phyloP scores from a whole-genome alignment of 2,888 invertebrate species.

The Oligia strigilis region DNA sequence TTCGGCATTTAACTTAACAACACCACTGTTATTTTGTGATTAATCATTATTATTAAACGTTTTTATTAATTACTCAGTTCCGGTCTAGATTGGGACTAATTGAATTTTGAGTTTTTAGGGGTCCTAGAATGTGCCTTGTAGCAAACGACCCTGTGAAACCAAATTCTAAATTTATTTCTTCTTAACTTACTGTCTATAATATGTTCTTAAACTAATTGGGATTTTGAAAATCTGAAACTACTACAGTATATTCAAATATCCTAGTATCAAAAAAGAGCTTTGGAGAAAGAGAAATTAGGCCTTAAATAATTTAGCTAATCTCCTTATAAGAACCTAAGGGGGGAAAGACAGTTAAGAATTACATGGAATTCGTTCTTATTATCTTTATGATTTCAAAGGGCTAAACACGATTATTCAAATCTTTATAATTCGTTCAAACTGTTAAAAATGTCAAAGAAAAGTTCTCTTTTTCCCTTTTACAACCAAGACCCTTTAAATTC shows the following conservation, averaged over 20 bases:
- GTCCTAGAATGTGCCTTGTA: conserved; percentile 13
- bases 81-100: conserved; percentile 49
- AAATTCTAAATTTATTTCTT: not conserved
- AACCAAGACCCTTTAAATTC: conserved; percentile 26
- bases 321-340: not conserved
- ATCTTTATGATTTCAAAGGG: not conserved
- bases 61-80: conserved; percentile 76
- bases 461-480: not conserved
- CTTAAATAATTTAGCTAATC: not conserved
- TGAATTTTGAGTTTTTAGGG: not conserved
- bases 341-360: not conserved
- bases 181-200: not conserved
- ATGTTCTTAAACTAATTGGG: not conserved
- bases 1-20: conserved; percentile 75
- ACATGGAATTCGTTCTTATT: not conserved
- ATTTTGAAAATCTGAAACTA: not conserved
- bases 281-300: not conserved
- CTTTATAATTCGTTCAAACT: not conserved
- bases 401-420: not conserved
- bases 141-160: not conserved
- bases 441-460: not conserved
- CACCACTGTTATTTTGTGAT: conserved; percentile 74
- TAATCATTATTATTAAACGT: conserved; percentile 74
- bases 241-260: not conserved
- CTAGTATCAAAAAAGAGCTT: not conserved